These are phyloP conservation scores for Mixornis gularis DNA, from an alignment of 2,113 vertebrate genomes.

Conservation along the genomic window DNA sequence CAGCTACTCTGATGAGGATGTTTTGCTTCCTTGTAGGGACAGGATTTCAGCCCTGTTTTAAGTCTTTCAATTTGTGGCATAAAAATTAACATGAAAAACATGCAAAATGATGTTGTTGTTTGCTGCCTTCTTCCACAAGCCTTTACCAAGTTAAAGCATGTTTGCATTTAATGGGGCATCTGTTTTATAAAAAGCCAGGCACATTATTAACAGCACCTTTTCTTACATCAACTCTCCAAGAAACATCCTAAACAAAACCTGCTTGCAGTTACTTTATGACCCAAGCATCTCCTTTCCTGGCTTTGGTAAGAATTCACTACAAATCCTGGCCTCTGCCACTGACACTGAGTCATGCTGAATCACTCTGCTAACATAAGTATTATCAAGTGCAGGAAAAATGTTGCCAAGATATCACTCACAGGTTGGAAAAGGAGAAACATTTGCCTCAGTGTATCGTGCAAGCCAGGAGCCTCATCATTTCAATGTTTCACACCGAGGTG, in stretches of 20 bases:
- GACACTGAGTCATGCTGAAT: conserved; percentile 33
- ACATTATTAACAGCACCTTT: background rate
- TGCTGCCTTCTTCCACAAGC: background rate
- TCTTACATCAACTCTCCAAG: background rate
- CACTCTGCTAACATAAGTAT: conserved; percentile 14
- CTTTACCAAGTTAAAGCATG: background rate
- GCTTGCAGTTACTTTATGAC: background rate
- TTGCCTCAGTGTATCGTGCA: accelerated
- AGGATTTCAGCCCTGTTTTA: background rate
- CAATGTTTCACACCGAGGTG: background rate
- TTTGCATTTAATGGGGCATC: background rate
- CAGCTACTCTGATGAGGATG: background rate
- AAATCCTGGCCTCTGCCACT: background rate
- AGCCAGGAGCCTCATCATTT: background rate
- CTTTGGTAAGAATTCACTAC: background rate
- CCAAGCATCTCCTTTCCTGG: background rate
- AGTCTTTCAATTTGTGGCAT: background rate
- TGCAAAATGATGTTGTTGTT: background rate
- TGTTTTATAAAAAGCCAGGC: background rate
- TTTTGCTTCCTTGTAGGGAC: conserved; percentile 15
- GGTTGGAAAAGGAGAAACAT: background rate
- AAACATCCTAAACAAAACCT: background rate
- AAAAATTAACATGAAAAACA: background rate
- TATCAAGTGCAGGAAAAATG: conserved; percentile 4
- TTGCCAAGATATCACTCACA: background rate